A percentile compares a stretch with the other conserved stretches of the same genome.
These are phyloP conservation scores for Drosophila ercepeae DNA, from an alignment of 1,140 invertebrate genomes.

Conservation along the genomic window DNA sequence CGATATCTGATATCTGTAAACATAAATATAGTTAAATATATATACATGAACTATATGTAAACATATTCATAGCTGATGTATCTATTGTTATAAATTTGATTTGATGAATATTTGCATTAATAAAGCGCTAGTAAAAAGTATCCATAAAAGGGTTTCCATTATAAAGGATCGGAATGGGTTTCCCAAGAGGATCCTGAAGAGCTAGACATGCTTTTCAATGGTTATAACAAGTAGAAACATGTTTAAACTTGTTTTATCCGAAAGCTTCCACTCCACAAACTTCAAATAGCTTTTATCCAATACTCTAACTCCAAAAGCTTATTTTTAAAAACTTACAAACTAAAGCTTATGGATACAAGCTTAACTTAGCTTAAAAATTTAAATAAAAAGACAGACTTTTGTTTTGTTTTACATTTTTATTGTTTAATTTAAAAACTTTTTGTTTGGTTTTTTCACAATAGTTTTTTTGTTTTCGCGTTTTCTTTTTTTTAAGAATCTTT, in stretches of 20 bases:
- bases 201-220: too few relatives aligned
- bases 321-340: neutral
- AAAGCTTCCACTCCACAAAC: neutral
- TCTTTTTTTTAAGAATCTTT: constrained; percentile 38
- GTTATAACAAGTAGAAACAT: too few relatives aligned
- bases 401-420: constrained; percentile 78
- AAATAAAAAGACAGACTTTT: constrained; percentile 9
- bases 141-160: too few relatives aligned
- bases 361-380: too few relatives aligned
- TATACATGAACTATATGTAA: constrained; percentile 24
- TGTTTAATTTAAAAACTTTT: constrained; percentile 79
- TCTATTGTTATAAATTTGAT: constrained; percentile 78
- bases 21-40: constrained; percentile 35
- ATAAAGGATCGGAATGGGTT: too few relatives aligned
- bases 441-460: constrained; percentile 80
- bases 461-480: constrained; percentile 48
- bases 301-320: neutral
- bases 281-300: neutral
- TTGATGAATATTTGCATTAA: constrained; percentile 78
- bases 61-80: constrained; percentile 64
- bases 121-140: constrained; percentile 68
- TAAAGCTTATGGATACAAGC: too few relatives aligned
- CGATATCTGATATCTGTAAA: constrained; percentile 57
- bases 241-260: too few relatives aligned
- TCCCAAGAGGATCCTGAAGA: too few relatives aligned